Evolutionary conservation across 64 coral and sea anemone genomes (phyloP), one percentile per base, ranked within the genome.

Genomic region (Dendrophyllia cribrosa): DNA sequence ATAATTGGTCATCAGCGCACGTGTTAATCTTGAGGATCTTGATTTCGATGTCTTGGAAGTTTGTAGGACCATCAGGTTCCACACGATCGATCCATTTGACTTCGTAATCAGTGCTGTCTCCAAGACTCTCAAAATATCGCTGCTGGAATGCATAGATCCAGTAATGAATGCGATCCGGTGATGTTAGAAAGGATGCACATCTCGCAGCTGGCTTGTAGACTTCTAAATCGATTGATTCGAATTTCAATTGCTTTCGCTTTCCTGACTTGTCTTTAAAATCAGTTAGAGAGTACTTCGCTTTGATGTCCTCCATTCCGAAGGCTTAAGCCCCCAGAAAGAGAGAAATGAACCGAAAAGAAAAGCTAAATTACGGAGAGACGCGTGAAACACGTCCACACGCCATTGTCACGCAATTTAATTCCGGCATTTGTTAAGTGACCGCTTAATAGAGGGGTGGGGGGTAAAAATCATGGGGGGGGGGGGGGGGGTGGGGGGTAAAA

Each of bases 251-350:
- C 21, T 78, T 78, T 6, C 55, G 15, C 47, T 78, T 77, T 25
- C 74, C 74, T 77, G 74, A 77, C 44, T 77, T 78, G 5, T 78
- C 75, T 22, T 78, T 78, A 23, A 78, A 78, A 49, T 49, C 17
- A n/a, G 20, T 78, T 15, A 78, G 16, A 56, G 47, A 5, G 51
- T 78, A 53, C 75, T 78, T 78, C 2, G 74, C 51, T 53, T 77
- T 77, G 74, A 77, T 77, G n/a, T 77, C 74, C n/a, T 77, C 74
- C 74, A 77, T 77, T 47, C 74, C 44, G 74, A 77, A 53, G 74
- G 51, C 13, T 45, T 77, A 77, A 77, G 44, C 45, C 74, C 51
- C 13, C 74, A 77, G 45, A 47, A 77, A 77, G 51, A 77, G 20
- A 45, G 45, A 77, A n/a, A 17, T 51, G 20, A n/a, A 13, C 13